Base-by-base conservation (phyloP, 2,113 vertebrate genomes). In the Pterocles gutturalis region DNA sequence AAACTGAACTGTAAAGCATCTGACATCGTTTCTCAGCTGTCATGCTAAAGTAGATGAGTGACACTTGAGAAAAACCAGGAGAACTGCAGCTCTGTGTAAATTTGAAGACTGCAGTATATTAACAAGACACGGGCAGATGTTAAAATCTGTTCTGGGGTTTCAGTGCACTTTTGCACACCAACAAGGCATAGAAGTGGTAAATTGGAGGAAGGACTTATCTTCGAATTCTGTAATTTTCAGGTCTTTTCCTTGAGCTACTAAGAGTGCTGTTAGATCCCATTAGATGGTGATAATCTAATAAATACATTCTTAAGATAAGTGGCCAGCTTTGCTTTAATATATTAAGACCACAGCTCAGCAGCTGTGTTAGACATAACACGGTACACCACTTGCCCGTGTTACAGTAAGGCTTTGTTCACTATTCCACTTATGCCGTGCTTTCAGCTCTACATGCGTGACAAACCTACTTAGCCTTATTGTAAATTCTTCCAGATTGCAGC, bases 1-100 rank as follows among this genome's bases (percentile, higher is more conserved):
- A 98, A 98, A 98, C 98, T 98, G 98, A 98, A 96, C 98, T 97
- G 97, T 98, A 96, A 90, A 89, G 5, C 96, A 49, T 70, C 97
- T 96, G 97, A 89, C 97, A 83, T 92, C 87, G 31, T 98, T 98
- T 98, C 93, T 97, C 91, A 96, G 97, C 97, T 98, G 93, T 98
- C 95, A 82, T 96, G 89, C 75, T 97, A 97, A 96, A 49, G 98
- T 98, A 98, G 90, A 97, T 97, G 97, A 98, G 96, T 97, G 95
- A 97, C 96, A 86, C 94, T 98, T 98, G 95, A 97, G 97, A 97
- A 97, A 97, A 90, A 61, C 64, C 97, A 93, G 89, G 97, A 98
- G 95, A 97, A 90, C 97, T 98, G 98, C 97, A 98, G 98, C 95
- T 98, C 97, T 98, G 38, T 97, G 86, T 98, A 98, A 98, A 98